Percentiles rank a stretch among this genome's conserved stretches.
Conservation (phyloP, 1,140 invertebrate species). For the Acarapis woodi region DNA sequence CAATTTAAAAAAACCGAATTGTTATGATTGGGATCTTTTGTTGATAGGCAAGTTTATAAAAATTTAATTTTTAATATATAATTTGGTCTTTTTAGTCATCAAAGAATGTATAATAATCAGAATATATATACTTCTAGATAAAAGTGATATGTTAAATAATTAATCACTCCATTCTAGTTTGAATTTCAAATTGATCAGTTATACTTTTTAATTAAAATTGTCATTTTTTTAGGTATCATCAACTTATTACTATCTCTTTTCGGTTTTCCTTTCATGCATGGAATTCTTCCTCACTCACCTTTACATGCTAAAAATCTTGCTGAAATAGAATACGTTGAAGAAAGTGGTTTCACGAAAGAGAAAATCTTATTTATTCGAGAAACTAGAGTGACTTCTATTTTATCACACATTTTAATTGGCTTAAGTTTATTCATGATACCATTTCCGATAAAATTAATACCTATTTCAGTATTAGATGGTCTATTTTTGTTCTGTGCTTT, state of each 20-base stretch:
- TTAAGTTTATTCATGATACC: conserved; percentile 28
- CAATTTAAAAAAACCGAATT: too few species aligned
- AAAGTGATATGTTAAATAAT: too few species aligned
- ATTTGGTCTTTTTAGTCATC: too few species aligned
- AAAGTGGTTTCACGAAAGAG: conserved; percentile 30
- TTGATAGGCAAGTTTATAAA: too few species aligned
- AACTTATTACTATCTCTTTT: conserved; percentile 28
- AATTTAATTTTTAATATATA: too few species aligned
- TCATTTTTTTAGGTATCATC: too few species aligned
- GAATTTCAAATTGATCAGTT: too few species aligned
- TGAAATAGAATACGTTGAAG: conserved; percentile 30
- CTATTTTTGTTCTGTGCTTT: conserved; percentile 33
- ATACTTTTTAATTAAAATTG: conserved; percentile 30
- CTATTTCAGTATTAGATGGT: conserved; percentile 29
- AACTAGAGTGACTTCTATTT: conserved; percentile 27
- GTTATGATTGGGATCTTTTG: too few species aligned
- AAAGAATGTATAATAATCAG: too few species aligned
- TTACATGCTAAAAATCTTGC: conserved; percentile 30
- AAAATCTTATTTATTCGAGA: conserved; percentile 29
- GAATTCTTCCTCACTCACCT: conserved; percentile 31
- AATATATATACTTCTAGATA: too few species aligned
- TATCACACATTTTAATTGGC: conserved; percentile 30
- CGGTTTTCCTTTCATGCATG: conserved; percentile 31
- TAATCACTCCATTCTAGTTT: too few species aligned
- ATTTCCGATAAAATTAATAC: conserved; percentile 27